phyloP scores from a whole-genome alignment of 2,113 vertebrate genomes.

The Grammomys dolichurus region DNA sequence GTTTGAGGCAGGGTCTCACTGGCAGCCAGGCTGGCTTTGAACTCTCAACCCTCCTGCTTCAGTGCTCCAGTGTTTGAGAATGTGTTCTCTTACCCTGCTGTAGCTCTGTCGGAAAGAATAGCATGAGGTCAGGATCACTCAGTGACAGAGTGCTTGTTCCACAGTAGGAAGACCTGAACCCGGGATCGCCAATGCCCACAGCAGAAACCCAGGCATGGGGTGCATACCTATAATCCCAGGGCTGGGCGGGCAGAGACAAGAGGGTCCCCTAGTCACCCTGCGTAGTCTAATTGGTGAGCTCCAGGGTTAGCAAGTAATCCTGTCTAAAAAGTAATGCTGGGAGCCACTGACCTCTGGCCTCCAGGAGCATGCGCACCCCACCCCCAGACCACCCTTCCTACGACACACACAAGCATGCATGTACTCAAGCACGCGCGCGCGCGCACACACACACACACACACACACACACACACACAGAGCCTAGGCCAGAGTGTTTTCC shows the following conservation, averaged over 20 bases:
- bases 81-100: too few species aligned
- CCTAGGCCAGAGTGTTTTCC: slow-evolving; percentile 9
- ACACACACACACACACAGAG: neutral
- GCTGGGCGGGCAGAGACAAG: neutral
- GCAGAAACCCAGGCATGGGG: neutral
- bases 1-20: neutral
- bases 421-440: neutral
- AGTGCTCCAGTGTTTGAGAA: neutral
- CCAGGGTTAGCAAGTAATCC: neutral
- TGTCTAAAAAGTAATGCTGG: neutral
- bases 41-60: neutral
- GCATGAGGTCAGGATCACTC: neutral
- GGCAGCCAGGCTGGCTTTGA: neutral
- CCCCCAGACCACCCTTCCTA: neutral
- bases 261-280: neutral
- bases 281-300: neutral
- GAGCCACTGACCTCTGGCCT: neutral
- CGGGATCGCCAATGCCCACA: too few species aligned
- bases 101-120: neutral
- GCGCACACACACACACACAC: too few species aligned
- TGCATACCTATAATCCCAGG: neutral
- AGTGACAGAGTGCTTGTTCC: neutral
- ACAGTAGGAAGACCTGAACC: neutral
- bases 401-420: neutral
- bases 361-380: neutral